phyloP scores from a whole-genome alignment of 2,797 vertebrate species.

The Champsocephalus esox region DNA sequence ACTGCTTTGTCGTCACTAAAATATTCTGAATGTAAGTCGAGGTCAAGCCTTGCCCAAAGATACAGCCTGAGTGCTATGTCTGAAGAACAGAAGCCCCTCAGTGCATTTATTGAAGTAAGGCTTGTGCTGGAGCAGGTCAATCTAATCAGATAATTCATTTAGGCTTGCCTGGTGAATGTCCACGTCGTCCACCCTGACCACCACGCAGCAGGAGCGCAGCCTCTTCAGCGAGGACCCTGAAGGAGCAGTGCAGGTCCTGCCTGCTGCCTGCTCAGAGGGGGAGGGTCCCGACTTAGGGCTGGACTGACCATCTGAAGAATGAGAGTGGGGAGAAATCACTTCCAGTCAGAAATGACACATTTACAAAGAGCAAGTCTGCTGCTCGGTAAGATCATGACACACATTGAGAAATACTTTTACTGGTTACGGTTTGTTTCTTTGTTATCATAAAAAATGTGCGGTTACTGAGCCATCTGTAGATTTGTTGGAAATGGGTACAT shows the following conservation, averaged over 20 bases:
- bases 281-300: constrained; percentile 79
- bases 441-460: background rate
- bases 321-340: constrained; percentile 8
- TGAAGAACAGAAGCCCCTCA: constrained; percentile 14
- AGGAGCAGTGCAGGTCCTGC: constrained; percentile 60
- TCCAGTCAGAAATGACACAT: background rate
- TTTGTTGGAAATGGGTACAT: background rate
- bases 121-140: constrained; percentile 32
- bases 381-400: background rate
- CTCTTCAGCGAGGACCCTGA: constrained; percentile 84
- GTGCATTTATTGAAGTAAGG: constrained; percentile 1
- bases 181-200: constrained; percentile 93
- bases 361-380: background rate
- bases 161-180: constrained; percentile 94
- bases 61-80: background rate
- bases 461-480: background rate
- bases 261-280: constrained; percentile 72
- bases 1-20: background rate
- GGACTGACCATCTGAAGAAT: constrained; percentile 73
- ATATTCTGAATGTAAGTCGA: constrained; percentile 1
- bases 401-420: background rate
- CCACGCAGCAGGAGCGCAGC: constrained; percentile 92
- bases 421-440: background rate
- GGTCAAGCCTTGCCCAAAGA: background rate
- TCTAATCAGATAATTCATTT: constrained; percentile 42